phyloP scores from a whole-genome alignment of 1,140 invertebrate genomes.

The Limonius californicus region DNA sequence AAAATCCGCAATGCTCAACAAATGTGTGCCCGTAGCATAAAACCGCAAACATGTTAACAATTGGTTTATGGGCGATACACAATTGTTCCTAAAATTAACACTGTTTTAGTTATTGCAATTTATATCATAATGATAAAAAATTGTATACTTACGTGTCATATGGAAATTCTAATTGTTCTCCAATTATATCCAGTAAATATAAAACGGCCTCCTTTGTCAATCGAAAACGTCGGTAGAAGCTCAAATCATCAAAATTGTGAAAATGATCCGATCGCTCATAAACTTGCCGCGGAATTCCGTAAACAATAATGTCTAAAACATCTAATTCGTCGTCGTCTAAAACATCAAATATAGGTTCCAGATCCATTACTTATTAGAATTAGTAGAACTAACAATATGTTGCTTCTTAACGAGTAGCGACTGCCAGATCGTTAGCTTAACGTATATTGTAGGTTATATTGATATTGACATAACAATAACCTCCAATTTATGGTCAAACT shows the following conservation, averaged over 20 bases:
- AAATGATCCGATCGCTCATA: not conserved
- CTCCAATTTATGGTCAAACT: too few species aligned
- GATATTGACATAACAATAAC: too few species aligned
- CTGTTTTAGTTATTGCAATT: too few species aligned
- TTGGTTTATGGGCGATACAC: conserved; percentile 25
- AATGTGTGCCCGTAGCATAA: conserved; percentile 37
- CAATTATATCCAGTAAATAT: not conserved
- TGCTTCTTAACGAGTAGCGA: too few species aligned
- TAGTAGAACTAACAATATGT: too few species aligned
- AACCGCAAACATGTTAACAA: conserved; percentile 33
- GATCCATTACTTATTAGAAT: not conserved
- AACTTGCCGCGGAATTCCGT: not conserved
- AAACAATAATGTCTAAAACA: not conserved
- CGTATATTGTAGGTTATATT: not conserved
- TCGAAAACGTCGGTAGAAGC: conserved; percentile 12
- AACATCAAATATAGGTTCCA: not conserved
- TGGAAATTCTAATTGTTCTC: conserved; percentile 3
- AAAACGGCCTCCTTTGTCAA: not conserved
- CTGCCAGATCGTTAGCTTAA: too few species aligned
- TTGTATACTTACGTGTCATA: conserved; percentile 5
- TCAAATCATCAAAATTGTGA: not conserved
- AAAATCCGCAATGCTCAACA: conserved; percentile 35
- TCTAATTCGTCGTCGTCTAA: not conserved
- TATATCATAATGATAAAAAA: not conserved
- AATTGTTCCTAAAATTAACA: conserved; percentile 11